These are phyloP conservation scores for Tryphoninae sp. DNA, from an alignment of 2,888 invertebrate genomes.

Conservation along the genomic window DNA sequence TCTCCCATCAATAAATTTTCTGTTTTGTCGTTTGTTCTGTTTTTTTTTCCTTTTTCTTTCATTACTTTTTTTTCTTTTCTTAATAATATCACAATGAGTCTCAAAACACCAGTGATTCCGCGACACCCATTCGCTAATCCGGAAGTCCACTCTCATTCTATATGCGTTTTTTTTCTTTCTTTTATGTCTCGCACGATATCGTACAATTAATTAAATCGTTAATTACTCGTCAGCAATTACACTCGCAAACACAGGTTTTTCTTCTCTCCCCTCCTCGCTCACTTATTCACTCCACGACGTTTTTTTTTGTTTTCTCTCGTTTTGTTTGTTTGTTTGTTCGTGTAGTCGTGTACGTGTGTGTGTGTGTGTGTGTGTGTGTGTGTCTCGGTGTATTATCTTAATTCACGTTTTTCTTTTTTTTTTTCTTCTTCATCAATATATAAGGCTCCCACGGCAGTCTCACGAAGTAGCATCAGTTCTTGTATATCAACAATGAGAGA, in stretches of 20 bases:
- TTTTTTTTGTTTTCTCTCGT: constrained; percentile 42
- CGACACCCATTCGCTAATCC: constrained; percentile 64
- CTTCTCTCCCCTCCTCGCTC: constrained; percentile 43
- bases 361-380: constrained; percentile 27
- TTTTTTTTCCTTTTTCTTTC: constrained; percentile 43
- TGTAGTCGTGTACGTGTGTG: constrained; percentile 1
- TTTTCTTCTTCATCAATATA: constrained; percentile 66
- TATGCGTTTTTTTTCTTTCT: constrained; percentile 10
- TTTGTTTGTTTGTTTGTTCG: constrained; percentile 10
- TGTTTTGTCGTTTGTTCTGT: constrained; percentile 22
- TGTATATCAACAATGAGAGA: constrained; percentile 68
- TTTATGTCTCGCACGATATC: constrained; percentile 8
- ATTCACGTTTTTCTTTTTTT: constrained; percentile 45
- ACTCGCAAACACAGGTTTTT: constrained; percentile 57
- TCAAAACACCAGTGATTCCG: constrained; percentile 66
- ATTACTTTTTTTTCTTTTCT: constrained; percentile 47
- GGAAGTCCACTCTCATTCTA: constrained; percentile 52
- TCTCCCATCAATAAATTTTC: constrained; percentile 32
- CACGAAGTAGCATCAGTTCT: constrained; percentile 76
- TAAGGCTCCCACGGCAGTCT: constrained; percentile 76
- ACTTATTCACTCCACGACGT: constrained; percentile 49
- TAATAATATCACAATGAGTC: constrained; percentile 71
- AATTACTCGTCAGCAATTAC: constrained; percentile 50
- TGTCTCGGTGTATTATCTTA: constrained; percentile 15
- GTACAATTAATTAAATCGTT: constrained; percentile 9